Percentiles rank a stretch among this genome's conserved stretches.
phyloP scores from a whole-genome alignment of 1,140 invertebrate species.

The Ctenoplectra terminalis region DNA sequence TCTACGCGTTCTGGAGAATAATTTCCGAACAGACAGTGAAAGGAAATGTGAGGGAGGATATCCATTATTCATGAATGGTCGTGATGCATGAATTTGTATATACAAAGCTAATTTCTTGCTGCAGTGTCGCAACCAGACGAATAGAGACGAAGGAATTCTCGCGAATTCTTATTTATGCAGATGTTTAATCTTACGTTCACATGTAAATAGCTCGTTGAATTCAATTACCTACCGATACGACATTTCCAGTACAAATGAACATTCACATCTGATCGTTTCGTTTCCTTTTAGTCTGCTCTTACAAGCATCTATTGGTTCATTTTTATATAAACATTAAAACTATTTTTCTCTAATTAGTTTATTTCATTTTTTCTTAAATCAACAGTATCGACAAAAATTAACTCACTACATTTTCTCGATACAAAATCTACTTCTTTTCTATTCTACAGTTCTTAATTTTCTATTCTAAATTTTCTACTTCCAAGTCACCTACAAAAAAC shows the following conservation, averaged over 20 bases:
- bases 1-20: conserved; percentile 45
- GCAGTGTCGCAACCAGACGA: conserved; percentile 9
- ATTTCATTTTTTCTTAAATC: no score
- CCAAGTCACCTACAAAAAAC: no score
- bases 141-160: not conserved
- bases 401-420: no score
- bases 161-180: not conserved
- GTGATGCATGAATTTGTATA: conserved; percentile 53
- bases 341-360: no score
- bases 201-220: not conserved
- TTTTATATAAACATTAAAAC: no score
- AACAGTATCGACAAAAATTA: no score
- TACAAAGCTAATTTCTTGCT: conserved; percentile 48
- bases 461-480: no score
- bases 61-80: conserved; percentile 60
- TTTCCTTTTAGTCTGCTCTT: no score
- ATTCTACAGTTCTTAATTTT: no score
- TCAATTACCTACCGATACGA: not conserved
- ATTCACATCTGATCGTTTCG: no score
- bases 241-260: not conserved
- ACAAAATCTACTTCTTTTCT: no score
- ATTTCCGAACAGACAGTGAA: conserved; percentile 47
- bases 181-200: not conserved
- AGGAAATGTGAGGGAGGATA: conserved; percentile 40
- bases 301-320: no score